A percentile compares a stretch with the other conserved stretches of the same genome.
Conservation (phyloP, 2,797 vertebrate genomes). For the Dromococcyx pavoninus region DNA sequence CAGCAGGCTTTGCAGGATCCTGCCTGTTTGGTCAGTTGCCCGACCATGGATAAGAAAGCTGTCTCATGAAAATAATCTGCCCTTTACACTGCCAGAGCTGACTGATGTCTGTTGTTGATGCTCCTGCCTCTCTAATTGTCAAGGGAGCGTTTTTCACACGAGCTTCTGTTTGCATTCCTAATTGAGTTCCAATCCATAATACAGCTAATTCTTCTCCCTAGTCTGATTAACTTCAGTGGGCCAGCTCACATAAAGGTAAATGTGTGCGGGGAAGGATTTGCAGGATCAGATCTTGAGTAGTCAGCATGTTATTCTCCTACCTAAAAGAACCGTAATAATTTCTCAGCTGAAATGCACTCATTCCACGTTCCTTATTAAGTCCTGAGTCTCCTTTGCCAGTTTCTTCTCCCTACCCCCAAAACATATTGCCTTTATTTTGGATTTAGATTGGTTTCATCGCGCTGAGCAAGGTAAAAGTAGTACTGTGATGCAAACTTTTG, state of each 20-base stretch:
- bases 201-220: not conserved
- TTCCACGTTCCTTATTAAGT: not conserved
- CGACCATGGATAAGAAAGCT: fast-evolving
- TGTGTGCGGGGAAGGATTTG: not conserved
- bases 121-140: not conserved
- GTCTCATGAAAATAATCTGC: not conserved
- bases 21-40: not conserved
- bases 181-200: not conserved
- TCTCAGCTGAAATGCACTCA: not conserved
- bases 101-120: not conserved
- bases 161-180: not conserved
- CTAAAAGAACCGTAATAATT: not conserved
- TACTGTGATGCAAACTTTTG: not conserved
- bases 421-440: not conserved
- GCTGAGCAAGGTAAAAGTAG: not conserved
- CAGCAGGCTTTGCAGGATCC: not conserved
- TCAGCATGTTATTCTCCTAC: not conserved
- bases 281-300: not conserved
- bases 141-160: not conserved
- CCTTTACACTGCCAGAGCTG: not conserved
- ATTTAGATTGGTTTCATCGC: not conserved
- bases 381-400: not conserved
- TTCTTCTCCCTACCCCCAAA: not conserved
- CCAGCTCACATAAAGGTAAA: not conserved
- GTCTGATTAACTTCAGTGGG: not conserved